Evolutionary conservation across 2,888 invertebrate species (phyloP), one percentile per base, ranked within the genome.

Genomic region (Lasioglossum pauxillum): DNA sequence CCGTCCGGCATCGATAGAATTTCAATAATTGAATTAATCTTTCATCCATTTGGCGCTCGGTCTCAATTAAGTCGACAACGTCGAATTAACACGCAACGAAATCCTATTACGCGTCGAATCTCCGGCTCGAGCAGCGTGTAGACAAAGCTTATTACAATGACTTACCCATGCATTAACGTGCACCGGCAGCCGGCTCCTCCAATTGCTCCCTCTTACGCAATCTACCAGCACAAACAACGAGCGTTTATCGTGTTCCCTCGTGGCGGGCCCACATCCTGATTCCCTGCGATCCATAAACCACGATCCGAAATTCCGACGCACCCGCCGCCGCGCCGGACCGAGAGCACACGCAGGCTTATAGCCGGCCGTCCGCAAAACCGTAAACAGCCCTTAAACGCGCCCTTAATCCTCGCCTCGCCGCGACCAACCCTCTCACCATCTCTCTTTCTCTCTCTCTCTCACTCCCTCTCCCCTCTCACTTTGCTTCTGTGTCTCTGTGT

Each of bases 371-470:
- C 90, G 90, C 90, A 89, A 91, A 90, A 92, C 91, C 92, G 90
- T 92, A 92, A 92, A 92, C 92, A 92, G 88, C 91, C 92, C 92
- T 92, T 90, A 89, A 92, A 90, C 90, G 89, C 81, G 78, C 87
- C 89, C 91, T 92, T 91, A 91, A 92, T 92, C 93, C 93, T 90
- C 88, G 88, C 88, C 84, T 76, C 64, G 16, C 73, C 77, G 74
- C 44, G 80, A 79, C 84, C 86, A 82, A 38, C 69, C 38, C 38
- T 38, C 38, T 19, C 69, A 0, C 16, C 67, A 8, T 35, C 23
- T 5, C 31, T 7, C 27, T 27, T 4, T 16, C 31, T 27, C 14
- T 16, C 7, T 27, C 60, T 60, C 31, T 16, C 64, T 31, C 1
- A 0, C n/a, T 1, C 31, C 2, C 5, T 67, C 31, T n/a, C 12